Conservation (phyloP, 2,113 vertebrate species). For the Thunnus maccoyii region DNA sequence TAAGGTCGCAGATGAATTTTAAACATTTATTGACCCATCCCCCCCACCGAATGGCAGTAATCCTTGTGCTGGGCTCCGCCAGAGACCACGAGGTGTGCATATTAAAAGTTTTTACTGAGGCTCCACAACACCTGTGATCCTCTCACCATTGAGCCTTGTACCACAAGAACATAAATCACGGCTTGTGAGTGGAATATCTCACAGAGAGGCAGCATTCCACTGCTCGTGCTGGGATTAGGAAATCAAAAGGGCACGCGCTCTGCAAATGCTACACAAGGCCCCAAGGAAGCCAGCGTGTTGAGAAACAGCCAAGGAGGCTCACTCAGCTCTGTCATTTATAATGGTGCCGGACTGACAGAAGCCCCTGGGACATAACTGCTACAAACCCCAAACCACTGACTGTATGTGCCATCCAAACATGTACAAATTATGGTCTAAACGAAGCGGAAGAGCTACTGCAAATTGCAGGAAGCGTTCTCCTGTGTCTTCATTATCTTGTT, state of each 20-base stretch:
- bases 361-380: constrained; percentile 71
- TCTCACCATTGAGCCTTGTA: constrained; percentile 71
- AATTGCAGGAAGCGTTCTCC: constrained; percentile 70
- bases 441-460: constrained; percentile 65
- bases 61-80: constrained; percentile 65
- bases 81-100: constrained; percentile 80
- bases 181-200: constrained; percentile 83
- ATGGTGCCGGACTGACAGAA: constrained; percentile 69
- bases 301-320: constrained; percentile 73
- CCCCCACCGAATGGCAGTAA: constrained; percentile 63
- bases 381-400: constrained; percentile 75
- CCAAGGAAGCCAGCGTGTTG: constrained; percentile 71
- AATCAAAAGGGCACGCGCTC: constrained; percentile 81
- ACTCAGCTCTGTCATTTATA: constrained; percentile 79
- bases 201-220: constrained; percentile 65
- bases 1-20: constrained; percentile 76
- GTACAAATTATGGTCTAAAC: constrained; percentile 76
- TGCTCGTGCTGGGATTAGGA: constrained; percentile 78
- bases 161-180: constrained; percentile 84
- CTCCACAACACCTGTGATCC: constrained; percentile 79
- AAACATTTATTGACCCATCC: constrained; percentile 81
- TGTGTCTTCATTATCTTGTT: constrained; percentile 76
- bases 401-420: constrained; percentile 73
- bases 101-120: constrained; percentile 83
- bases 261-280: constrained; percentile 76